Percentiles rank a stretch among this genome's conserved stretches.
phyloP scores from a whole-genome alignment of 2,113 vertebrate genomes.

The Epinephelus lanceolatus region DNA sequence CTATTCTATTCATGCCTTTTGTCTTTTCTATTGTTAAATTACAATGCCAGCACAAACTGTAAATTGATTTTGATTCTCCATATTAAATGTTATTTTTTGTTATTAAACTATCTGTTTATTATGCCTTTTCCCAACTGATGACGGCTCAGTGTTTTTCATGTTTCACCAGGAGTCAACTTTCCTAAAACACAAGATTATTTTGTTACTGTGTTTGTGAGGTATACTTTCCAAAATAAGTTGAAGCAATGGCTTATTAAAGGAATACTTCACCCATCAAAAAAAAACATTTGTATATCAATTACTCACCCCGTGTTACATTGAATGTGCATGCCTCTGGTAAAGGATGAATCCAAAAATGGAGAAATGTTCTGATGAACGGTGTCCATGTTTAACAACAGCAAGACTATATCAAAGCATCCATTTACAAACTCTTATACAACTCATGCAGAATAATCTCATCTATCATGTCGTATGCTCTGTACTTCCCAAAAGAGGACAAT shows the following conservation, averaged over 20 bases:
- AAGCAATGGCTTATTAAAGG: not conserved
- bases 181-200: not conserved
- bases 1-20: slow-evolving; percentile 70
- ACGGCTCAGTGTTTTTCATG: slow-evolving; percentile 7
- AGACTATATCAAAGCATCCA: no score
- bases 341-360: no score
- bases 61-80: slow-evolving; percentile 62
- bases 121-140: slow-evolving; percentile 46
- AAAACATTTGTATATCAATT: no score
- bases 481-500: no score
- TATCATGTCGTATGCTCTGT: no score
- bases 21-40: slow-evolving; percentile 68
- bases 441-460: no score
- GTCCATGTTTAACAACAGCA: no score
- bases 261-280: no score
- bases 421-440: no score
- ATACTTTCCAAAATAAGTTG: not conserved
- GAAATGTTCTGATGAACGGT: no score
- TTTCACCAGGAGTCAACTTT: slow-evolving; percentile 2
- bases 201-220: not conserved
- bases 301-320: no score
- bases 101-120: slow-evolving; percentile 60
- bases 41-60: slow-evolving; percentile 70
- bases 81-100: slow-evolving; percentile 76
- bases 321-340: no score